These are phyloP conservation scores for Drosophila rubida DNA, from an alignment of 2,888 invertebrate species.

Conservation along the genomic window DNA sequence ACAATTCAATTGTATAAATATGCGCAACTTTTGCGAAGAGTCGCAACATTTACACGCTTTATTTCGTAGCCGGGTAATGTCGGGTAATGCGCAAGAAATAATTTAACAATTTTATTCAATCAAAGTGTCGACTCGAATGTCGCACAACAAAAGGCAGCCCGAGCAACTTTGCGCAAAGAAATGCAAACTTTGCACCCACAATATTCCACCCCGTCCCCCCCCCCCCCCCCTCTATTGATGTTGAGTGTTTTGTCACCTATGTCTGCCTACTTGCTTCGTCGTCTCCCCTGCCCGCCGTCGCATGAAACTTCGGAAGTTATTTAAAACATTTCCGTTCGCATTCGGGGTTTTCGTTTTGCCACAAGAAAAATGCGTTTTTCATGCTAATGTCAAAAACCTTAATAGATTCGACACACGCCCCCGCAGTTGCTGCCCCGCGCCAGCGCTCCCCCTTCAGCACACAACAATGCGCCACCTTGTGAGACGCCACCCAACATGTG, in stretches of 20 bases:
- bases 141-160: conserved; percentile 39
- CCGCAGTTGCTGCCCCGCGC: background rate
- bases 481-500: conserved; percentile 58
- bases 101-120: conserved; percentile 76
- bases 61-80: conserved; percentile 32
- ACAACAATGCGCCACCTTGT: background rate
- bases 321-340: conserved; percentile 60
- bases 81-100: conserved; percentile 57
- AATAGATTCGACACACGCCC: conserved; percentile 62
- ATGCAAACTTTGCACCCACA: conserved; percentile 31
- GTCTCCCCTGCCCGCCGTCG: background rate
- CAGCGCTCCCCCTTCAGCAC: background rate
- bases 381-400: conserved; percentile 77
- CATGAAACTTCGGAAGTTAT: conserved; percentile 58
- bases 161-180: conserved; percentile 20
- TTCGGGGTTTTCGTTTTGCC: conserved; percentile 37
- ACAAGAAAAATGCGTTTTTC: conserved; percentile 80
- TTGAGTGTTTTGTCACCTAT: conserved; percentile 60
- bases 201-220: too few relatives aligned
- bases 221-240: background rate
- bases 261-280: conserved; percentile 15
- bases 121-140: conserved; percentile 53
- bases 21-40: conserved; percentile 58
- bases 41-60: conserved; percentile 44
- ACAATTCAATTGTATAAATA: conserved; percentile 78